phyloP scores from a whole-genome alignment of 1,140 invertebrate genomes.

The Apis cerana region DNA sequence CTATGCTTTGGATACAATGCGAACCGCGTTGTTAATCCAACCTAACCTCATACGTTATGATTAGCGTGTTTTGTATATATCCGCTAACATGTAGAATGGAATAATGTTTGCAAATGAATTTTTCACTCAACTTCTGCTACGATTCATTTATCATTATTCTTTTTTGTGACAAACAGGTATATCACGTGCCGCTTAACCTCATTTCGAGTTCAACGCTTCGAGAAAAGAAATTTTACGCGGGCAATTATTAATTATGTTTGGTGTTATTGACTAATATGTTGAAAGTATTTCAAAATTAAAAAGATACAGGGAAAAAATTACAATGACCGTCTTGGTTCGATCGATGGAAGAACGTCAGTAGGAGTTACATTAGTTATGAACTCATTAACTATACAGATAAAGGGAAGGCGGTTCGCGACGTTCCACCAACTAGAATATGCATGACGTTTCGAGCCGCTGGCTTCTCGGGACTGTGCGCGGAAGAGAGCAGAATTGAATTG shows the following conservation, averaged over 20 bases:
- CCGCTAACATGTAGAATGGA: too few species aligned
- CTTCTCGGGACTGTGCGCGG: constrained; percentile 43
- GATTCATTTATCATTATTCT: too few species aligned
- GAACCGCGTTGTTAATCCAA: background rate
- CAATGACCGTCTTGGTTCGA: constrained; percentile 23
- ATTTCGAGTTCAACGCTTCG: too few species aligned
- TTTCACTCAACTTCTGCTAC: too few species aligned
- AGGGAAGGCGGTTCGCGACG: constrained; percentile 59
- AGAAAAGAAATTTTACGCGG: too few species aligned
- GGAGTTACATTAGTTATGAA: constrained; percentile 63
- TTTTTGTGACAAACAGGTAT: too few species aligned
- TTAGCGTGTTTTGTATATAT: too few species aligned
- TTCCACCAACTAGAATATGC: constrained; percentile 68
- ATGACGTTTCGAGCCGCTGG: constrained; percentile 60
- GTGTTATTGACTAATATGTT: too few species aligned
- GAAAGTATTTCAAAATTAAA: background rate
- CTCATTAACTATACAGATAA: constrained; percentile 71
- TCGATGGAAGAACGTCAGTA: constrained; percentile 62
- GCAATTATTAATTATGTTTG: too few species aligned
- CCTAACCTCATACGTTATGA: too few species aligned
- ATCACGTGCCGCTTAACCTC: too few species aligned
- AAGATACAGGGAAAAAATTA: background rate
- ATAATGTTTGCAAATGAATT: too few species aligned
- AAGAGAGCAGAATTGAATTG: constrained; percentile 59
- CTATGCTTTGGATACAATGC: background rate